Base-by-base conservation (phyloP, 2,888 invertebrate species). In the Yponomeuta malinellus region DNA sequence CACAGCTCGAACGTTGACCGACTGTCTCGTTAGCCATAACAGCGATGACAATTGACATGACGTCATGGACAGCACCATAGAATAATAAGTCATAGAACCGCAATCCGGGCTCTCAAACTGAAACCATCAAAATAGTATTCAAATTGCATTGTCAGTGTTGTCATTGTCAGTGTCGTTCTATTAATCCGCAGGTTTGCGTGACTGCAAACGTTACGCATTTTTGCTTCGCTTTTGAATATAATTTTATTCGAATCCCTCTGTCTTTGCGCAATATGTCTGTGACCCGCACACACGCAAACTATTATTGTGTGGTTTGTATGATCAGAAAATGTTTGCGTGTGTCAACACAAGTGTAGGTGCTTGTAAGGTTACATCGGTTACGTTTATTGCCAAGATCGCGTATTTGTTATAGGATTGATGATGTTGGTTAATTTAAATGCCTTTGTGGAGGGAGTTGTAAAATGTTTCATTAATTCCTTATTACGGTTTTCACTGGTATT, bases 21-120 rank as follows among this genome's bases (percentile, higher is more conserved):
- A 85, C 81, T 84, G 80, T 75, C 79, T 87, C 82, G 90, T 88
- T 89, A 88, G 85, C 90, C 89, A 80, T 89, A 89, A 87, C 87
- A 87, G 83, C 85, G 84, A 84, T 88, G 90, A 90, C 90, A 91
- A 90, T 89, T 85, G 79, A 81, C 76, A 79, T 92, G 90, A 92
- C 91, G 92, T 92, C 90, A 92, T 73, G 80, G 77, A 78, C 74
- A 73, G 73, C 9, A 43, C 43, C 43, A 43, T 43, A 43, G 43
- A 43, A 43, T 43, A 5, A 6, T 43, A 43, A 43, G 1, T 3
- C 43, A 43, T 1, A 43, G 43, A 43, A 74, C 72, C 72, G 74
- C 76, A 73, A 43, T 43, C 8, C 1, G 43, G 43, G 43, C 43
- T 43, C 43, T 43, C 9, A 43, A 43, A 43, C 1, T 43, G 1